Conservation (phyloP, 2,113 vertebrate genomes). For the Pomatostomus ruficeps region DNA sequence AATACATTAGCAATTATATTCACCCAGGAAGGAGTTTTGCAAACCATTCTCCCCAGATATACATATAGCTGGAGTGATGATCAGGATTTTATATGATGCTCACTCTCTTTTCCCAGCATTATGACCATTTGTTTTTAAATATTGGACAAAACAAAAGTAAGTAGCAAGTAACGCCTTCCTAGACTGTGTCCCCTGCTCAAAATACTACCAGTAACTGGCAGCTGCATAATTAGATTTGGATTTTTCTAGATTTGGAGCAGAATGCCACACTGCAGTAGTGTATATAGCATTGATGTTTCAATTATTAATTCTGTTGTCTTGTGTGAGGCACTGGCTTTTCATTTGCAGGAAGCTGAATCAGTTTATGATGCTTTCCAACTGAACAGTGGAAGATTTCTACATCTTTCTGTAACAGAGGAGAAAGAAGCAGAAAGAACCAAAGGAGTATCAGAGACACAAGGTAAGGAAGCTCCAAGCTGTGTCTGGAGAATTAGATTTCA, state of each 20-base stretch:
- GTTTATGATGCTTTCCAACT: background rate
- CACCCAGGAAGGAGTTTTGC: background rate
- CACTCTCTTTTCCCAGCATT: background rate
- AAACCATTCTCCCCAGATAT: background rate
- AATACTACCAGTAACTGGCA: background rate
- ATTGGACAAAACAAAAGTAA: background rate
- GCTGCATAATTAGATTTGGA: background rate
- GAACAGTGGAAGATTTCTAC: background rate
- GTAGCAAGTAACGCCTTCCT: background rate
- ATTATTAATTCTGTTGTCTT: background rate
- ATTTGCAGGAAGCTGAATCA: background rate
- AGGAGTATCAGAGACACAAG: background rate
- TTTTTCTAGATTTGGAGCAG: background rate
- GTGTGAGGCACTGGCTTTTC: background rate
- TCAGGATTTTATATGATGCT: background rate
- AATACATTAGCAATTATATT: background rate
- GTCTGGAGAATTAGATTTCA: background rate
- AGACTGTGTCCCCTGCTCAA: background rate
- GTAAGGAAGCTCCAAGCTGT: background rate
- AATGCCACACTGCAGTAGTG: background rate
- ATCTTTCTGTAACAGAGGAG: background rate
- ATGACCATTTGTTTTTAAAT: background rate
- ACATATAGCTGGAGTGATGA: background rate
- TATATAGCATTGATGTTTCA: background rate
- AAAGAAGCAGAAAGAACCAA: background rate